Base-by-base conservation (phyloP, 2,888 invertebrate species). In the Heliconius cydno region DNA sequence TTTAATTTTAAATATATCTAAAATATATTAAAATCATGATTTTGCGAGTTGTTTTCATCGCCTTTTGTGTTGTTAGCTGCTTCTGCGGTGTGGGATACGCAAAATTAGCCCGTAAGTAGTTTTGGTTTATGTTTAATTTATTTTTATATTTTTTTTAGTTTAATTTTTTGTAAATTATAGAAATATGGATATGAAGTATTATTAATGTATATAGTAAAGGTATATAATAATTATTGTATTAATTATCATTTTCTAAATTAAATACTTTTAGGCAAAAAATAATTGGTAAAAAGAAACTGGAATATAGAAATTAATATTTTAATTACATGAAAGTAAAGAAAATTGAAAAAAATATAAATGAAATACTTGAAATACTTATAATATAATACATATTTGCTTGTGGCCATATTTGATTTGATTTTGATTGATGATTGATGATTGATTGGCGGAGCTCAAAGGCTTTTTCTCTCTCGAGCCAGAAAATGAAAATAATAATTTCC, bases 31-130 rank as follows among this genome's bases (percentile, higher is more conserved):
- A 90, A 86, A 83, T n/a, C 1, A 92, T 92, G 92, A 87, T 86
- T 85, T 84, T 87, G 78, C 86, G 88, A 83, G 82, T 83, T 22
- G 46, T 85, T 75, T 83, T 86, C 87, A 87, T 88, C 75, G 83
- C 87, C 25, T 81, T 91, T 77, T 85, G 86, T 84, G 82, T 88
- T 41, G 60, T 90, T 76, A 76, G 88, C 77, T 83, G 87, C 76
- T 85, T 87, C 77, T 87, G 85, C 80, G 84, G 84, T 38, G 82
- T 85, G 84, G 90, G 88, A 83, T 82, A 88, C 76, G 89, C 91
- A 0, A 94, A 86, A 85, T 80, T 91, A 73, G 91, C 92, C 82
- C 93, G 93, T 94, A 85, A 92, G 93, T 92, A 79, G 73, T 52
- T 52, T 60, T 30, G 3, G 9, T 6, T 28, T 63, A 25, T 13